Percentiles rank a stretch among this genome's conserved stretches.
phyloP scores from a whole-genome alignment of 2,888 invertebrate species.

The Stegophylla sp. region DNA sequence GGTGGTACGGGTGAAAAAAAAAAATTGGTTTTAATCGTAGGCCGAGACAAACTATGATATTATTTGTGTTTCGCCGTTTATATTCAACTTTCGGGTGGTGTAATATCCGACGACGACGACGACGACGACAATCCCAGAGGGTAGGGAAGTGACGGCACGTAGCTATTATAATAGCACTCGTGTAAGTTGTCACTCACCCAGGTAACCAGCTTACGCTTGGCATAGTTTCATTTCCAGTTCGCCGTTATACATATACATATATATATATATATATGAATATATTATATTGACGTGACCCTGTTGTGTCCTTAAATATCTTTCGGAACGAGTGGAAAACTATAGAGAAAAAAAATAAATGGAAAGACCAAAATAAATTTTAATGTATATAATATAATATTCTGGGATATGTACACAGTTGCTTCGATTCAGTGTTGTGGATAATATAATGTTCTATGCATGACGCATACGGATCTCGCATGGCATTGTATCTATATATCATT shows the following conservation, averaged over 20 bases:
- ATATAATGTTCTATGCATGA: no score
- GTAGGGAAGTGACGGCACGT: not conserved
- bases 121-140: not conserved
- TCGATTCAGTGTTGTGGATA: no score
- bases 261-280: not conserved
- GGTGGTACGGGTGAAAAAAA: not conserved
- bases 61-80: not conserved
- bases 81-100: not conserved
- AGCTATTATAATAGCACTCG: not conserved
- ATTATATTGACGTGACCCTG: not conserved
- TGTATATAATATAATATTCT: no score
- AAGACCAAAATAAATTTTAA: no score
- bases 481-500: no score
- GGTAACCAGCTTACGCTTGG: not conserved
- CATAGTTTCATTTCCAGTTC: conserved; percentile 19
- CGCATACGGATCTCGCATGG: no score
- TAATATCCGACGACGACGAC: not conserved
- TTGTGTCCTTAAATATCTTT: not conserved
- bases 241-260: not conserved
- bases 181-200: conserved; percentile 17
- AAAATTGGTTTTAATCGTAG: not conserved
- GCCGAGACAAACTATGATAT: not conserved
- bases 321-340: not conserved
- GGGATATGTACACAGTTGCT: no score
- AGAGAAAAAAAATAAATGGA: not conserved